Percentiles rank a stretch among this genome's conserved stretches.
Conservation (phyloP, 2,888 invertebrate genomes). For the Ormia ochracea region DNA sequence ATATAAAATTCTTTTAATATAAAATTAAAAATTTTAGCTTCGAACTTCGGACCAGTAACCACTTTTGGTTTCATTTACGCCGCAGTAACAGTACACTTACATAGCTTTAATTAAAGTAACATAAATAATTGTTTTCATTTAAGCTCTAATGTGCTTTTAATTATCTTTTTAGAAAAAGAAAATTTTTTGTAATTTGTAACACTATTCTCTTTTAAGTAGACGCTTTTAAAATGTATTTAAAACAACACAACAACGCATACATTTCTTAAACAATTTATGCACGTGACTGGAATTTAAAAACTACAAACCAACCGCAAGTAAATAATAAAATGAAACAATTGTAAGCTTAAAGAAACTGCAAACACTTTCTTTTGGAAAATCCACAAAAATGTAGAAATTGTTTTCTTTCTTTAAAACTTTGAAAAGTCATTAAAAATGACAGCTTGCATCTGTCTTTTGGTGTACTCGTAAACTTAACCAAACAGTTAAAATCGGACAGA, state of each 20-base stretch:
- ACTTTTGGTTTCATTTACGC: too few species aligned
- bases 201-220: neutral
- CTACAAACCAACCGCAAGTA: neutral
- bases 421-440: neutral
- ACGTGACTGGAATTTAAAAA: conserved; percentile 55
- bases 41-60: too few species aligned
- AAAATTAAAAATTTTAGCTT: too few species aligned
- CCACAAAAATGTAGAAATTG: neutral
- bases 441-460: neutral
- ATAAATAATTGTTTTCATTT: too few species aligned
- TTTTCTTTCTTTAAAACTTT: neutral
- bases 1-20: too few species aligned
- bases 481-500: conserved; percentile 9
- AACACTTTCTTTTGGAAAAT: conserved; percentile 48
- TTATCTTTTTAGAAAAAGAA: neutral
- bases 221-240: conserved; percentile 6
- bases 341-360: neutral
- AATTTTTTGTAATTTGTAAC: neutral
- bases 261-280: conserved; percentile 40
- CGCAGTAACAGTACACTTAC: too few species aligned
- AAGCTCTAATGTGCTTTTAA: too few species aligned
- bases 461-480: conserved; percentile 24
- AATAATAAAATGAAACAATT: neutral
- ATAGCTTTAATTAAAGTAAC: too few species aligned
- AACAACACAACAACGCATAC: conserved; percentile 28